Conservation (phyloP, 2,113 vertebrate genomes). For the Taxidea taxus region DNA sequence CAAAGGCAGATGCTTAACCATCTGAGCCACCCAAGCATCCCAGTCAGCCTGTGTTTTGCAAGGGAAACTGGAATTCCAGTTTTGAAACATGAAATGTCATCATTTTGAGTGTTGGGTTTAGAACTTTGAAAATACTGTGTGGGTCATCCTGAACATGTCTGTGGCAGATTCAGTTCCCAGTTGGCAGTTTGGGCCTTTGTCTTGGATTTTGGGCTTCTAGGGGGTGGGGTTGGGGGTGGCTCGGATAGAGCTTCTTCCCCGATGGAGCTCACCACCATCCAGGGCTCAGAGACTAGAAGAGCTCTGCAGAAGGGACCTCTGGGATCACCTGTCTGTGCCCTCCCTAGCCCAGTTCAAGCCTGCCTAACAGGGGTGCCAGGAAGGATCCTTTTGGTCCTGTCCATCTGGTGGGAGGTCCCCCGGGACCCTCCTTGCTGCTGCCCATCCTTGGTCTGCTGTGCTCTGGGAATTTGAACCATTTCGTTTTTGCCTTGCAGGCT, state of each 20-base stretch:
- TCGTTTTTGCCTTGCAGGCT: slow-evolving; percentile 86
- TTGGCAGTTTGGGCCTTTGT: neutral
- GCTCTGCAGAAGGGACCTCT: neutral
- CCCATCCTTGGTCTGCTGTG: neutral
- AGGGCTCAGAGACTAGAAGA: neutral
- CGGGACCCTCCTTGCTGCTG: neutral
- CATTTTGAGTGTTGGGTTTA: neutral
- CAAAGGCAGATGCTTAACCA: too few relatives aligned
- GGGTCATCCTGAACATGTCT: neutral
- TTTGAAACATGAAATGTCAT: neutral
- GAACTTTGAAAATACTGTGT: neutral
- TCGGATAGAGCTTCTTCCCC: neutral
- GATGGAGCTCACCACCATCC: neutral
- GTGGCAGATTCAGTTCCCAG: neutral
- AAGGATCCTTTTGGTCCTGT: neutral
- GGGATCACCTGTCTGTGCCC: neutral
- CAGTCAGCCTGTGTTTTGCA: neutral
- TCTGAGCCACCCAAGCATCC: too few relatives aligned
- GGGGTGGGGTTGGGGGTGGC: neutral
- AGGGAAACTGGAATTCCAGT: neutral
- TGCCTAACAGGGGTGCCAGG: neutral
- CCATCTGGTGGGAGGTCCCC: neutral
- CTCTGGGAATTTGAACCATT: slow-evolving; percentile 59
- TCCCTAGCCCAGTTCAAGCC: neutral
- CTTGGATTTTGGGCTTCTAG: neutral